These are phyloP conservation scores for Phrynocephalus forsythii DNA, from an alignment of 2,797 vertebrate genomes.

Conservation along the genomic window DNA sequence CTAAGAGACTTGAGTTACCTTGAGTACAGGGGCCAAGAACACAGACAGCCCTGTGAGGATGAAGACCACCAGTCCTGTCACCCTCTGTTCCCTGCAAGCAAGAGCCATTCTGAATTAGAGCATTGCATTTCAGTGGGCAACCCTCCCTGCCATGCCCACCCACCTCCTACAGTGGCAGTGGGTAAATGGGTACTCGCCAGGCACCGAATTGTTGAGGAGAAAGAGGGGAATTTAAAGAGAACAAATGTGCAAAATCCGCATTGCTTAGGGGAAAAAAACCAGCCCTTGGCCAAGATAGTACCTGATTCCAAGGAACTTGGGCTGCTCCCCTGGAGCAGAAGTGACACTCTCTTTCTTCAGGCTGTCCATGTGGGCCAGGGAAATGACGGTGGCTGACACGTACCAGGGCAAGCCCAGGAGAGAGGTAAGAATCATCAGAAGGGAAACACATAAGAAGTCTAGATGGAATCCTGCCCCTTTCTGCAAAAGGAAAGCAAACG, in stretches of 20 bases:
- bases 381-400: constrained; percentile 82
- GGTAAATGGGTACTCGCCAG: background rate
- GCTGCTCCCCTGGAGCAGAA: constrained; percentile 75
- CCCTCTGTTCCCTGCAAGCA: constrained; percentile 79
- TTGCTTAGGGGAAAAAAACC: too few relatives aligned
- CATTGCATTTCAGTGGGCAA: fast-evolving
- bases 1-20: constrained; percentile 70
- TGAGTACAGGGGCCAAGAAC: constrained; percentile 81
- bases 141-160: fast-evolving
- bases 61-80: constrained; percentile 80
- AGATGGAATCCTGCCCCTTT: constrained; percentile 85
- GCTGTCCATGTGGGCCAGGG: constrained; percentile 84
- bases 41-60: constrained; percentile 79
- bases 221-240: background rate
- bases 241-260: background rate
- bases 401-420: constrained; percentile 82
- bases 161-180: background rate
- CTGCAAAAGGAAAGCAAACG: constrained; percentile 57
- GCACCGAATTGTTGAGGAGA: background rate
- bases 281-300: constrained; percentile 23
- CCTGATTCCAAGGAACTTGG: constrained; percentile 82
- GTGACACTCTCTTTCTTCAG: constrained; percentile 78
- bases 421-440: constrained; percentile 79
- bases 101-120: background rate
- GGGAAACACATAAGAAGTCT: constrained; percentile 81